These are phyloP conservation scores for Mionectes olivaceus DNA, from an alignment of 2,797 vertebrate species.

Conservation along the genomic window DNA sequence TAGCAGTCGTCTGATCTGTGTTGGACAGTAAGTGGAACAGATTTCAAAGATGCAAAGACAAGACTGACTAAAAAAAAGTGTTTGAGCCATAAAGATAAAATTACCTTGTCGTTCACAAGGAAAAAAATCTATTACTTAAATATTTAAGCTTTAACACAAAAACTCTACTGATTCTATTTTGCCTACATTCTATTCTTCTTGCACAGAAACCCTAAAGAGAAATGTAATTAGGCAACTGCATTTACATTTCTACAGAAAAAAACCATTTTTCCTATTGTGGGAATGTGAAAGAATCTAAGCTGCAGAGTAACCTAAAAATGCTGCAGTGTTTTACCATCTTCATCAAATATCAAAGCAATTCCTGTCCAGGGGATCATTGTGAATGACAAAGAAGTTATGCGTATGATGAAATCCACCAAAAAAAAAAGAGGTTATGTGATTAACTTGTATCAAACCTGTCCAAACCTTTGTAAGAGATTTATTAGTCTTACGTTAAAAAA, in stretches of 20 bases:
- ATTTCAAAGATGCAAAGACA: background rate
- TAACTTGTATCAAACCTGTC: background rate
- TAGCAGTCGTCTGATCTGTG: conserved; percentile 14
- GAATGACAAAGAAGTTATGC: background rate
- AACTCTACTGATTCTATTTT: background rate
- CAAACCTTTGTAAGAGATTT: background rate
- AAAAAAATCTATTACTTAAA: background rate
- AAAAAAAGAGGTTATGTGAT: background rate
- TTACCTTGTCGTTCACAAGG: background rate
- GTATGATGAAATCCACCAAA: background rate
- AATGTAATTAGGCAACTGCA: background rate
- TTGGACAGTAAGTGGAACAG: conserved; percentile 13
- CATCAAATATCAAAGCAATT: background rate
- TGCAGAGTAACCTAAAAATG: background rate
- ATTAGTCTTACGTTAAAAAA: background rate
- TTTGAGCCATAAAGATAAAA: background rate
- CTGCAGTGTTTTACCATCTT: background rate
- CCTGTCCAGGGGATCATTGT: background rate
- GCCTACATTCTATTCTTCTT: background rate
- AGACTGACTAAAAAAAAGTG: background rate
- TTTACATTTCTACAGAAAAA: background rate
- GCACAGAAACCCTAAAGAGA: background rate
- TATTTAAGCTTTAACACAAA: background rate
- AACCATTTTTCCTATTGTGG: background rate
- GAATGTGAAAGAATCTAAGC: background rate